A percentile compares a stretch with the other conserved stretches of the same genome.
Conservation (phyloP, 2,888 invertebrate genomes). For the Drosophila formosana region DNA sequence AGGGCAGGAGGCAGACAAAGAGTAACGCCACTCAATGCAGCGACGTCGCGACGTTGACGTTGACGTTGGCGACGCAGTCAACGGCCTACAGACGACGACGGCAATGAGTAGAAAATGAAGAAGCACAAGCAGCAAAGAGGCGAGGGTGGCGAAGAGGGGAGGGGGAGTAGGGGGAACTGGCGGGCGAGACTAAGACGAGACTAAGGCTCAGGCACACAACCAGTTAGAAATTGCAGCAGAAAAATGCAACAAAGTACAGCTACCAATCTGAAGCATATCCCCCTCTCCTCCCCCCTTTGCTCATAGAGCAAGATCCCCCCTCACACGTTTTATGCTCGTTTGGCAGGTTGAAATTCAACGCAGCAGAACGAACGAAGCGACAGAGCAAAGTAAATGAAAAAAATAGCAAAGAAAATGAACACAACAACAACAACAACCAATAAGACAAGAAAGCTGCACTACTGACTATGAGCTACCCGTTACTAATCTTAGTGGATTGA, state of each 20-base stretch:
- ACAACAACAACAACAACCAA: constrained; percentile 21
- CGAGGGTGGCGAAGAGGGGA: constrained; percentile 1
- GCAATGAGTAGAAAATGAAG: constrained; percentile 57
- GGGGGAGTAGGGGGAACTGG: not conserved
- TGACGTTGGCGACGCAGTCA: constrained; percentile 59
- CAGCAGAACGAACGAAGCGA: constrained; percentile 78
- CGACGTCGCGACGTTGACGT: constrained; percentile 30
- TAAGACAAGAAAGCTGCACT: constrained; percentile 12
- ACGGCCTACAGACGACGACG: constrained; percentile 71
- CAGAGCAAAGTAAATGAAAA: constrained; percentile 67
- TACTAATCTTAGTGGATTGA: no score
- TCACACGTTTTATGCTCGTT: constrained; percentile 55
- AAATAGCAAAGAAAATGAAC: constrained; percentile 63
- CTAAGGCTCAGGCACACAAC: constrained; percentile 66
- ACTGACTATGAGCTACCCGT: not conserved
- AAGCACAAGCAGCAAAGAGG: constrained; percentile 3
- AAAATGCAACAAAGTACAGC: constrained; percentile 79
- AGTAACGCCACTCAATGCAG: constrained; percentile 74
- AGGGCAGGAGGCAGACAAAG: constrained; percentile 45
- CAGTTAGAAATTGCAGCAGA: constrained; percentile 77
- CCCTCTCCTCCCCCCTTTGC: constrained; percentile 1
- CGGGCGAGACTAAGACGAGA: constrained; percentile 56
- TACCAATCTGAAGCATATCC: constrained; percentile 65
- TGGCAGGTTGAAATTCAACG: constrained; percentile 80
- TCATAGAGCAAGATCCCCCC: constrained; percentile 3